Percentiles rank a stretch among this genome's conserved stretches.
Evolutionary conservation across 2,113 vertebrate genomes (phyloP).

Genomic region (Poicephalus gulielmi): DNA sequence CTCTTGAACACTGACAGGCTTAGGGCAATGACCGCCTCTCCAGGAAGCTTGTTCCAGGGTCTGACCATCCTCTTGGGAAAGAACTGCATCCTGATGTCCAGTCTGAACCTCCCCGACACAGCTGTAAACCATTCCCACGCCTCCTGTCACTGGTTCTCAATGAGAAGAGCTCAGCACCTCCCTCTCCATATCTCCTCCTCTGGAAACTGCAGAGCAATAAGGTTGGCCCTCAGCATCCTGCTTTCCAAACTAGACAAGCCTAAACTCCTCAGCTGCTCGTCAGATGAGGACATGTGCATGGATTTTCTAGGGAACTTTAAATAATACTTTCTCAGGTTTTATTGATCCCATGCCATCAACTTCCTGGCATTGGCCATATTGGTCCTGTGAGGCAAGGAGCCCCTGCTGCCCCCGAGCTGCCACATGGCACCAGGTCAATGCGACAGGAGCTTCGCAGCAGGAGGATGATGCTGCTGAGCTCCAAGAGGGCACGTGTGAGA

Average conservation of each 20-base stretch:
- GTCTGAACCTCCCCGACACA: not conserved
- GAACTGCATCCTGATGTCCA: not conserved
- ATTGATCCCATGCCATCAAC: not conserved
- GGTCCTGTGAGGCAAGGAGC: not conserved
- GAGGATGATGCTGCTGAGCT: not conserved
- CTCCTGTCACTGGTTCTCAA: not conserved
- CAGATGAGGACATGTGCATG: fast-evolving
- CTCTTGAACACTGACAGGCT: not conserved
- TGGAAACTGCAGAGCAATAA: not conserved
- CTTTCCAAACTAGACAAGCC: not conserved
- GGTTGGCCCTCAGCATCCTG: not conserved
- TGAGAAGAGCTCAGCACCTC: not conserved
- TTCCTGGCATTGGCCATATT: fast-evolving
- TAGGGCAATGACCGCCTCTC: too few species aligned
- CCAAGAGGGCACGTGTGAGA: fast-evolving
- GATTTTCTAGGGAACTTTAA: not conserved
- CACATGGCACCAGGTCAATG: fast-evolving
- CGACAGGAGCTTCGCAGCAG: not conserved
- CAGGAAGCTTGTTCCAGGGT: not conserved
- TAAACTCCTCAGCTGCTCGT: not conserved
- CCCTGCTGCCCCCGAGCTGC: not conserved
- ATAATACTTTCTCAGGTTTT: not conserved
- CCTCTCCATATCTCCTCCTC: not conserved
- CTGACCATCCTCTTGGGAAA: not conserved
- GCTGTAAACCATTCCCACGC: fast-evolving